phyloP scores from a whole-genome alignment of 1,140 invertebrate species.

The Heliconius hewitsoni region DNA sequence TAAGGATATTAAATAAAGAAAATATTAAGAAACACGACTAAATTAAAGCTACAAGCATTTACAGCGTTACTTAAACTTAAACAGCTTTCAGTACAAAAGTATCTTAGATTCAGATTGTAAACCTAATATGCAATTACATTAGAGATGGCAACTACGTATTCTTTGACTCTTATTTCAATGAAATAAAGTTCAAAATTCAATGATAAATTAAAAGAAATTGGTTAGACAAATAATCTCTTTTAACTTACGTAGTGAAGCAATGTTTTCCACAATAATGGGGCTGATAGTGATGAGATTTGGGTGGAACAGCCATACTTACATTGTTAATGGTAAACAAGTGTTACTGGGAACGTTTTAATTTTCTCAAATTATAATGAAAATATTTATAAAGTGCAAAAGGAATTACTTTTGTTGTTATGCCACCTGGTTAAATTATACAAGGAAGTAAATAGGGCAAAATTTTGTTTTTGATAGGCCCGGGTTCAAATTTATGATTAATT shows the following conservation, averaged over 20 bases:
- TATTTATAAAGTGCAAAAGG: background rate
- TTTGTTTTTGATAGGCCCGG: too few relatives aligned
- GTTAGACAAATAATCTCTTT: constrained; percentile 19
- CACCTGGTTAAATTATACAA: too few relatives aligned
- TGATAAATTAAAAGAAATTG: background rate
- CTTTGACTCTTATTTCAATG: background rate
- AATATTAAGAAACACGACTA: background rate
- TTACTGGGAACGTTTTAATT: background rate
- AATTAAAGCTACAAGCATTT: background rate
- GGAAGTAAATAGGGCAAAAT: too few relatives aligned
- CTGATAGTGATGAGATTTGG: constrained; percentile 18
- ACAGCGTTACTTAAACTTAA: constrained; percentile 5
- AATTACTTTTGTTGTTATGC: background rate
- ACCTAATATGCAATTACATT: constrained; percentile 28
- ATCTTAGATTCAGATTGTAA: constrained; percentile 24
- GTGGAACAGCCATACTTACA: background rate
- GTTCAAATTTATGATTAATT: too few relatives aligned
- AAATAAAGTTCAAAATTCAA: background rate
- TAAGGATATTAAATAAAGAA: background rate
- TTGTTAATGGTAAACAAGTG: background rate
- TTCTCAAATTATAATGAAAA: background rate
- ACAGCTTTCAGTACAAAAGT: constrained; percentile 21
- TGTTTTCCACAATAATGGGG: constrained; percentile 21
- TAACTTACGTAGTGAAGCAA: constrained; percentile 24
- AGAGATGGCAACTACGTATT: background rate